phyloP scores from a whole-genome alignment of 2,888 invertebrate species.

The Pycnomerus fuliginosus region DNA sequence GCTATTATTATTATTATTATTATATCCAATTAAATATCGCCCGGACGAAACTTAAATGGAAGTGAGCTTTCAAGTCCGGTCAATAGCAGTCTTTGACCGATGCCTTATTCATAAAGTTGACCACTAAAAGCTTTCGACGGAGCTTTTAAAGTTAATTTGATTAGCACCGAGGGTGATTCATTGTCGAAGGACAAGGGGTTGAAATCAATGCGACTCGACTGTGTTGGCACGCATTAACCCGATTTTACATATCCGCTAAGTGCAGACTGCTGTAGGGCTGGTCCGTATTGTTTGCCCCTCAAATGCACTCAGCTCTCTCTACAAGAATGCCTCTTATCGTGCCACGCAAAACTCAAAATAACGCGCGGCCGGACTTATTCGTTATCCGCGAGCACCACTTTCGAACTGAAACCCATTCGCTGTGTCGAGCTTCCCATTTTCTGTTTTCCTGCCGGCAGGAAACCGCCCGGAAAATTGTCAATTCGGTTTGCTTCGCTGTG shows the following conservation, averaged over 20 bases:
- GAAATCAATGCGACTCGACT: conserved; percentile 24
- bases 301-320: conserved; percentile 41
- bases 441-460: conserved; percentile 55
- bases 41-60: conserved; percentile 16
- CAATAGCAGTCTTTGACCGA: conserved; percentile 18
- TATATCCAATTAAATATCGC: too few species aligned
- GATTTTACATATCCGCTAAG: conserved; percentile 43
- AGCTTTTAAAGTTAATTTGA: conserved; percentile 48
- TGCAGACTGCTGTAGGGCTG: conserved; percentile 45
- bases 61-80: conserved; percentile 10
- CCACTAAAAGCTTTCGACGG: conserved; percentile 43
- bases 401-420: conserved; percentile 37
- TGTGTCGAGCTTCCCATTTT: conserved; percentile 46
- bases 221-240: conserved; percentile 28
- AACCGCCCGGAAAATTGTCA: conserved; percentile 72
- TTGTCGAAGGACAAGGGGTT: conserved; percentile 38
- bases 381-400: conserved; percentile 43
- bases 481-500: conserved; percentile 55
- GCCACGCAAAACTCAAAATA: too few species aligned
- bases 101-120: conserved; percentile 29
- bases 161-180: conserved; percentile 45
- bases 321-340: conserved; percentile 31
- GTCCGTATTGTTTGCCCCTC: conserved; percentile 43
- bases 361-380: too few species aligned
- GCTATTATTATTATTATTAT: too few species aligned